Evolutionary conservation across 92 coral and sea anemone species (phyloP).

Genomic region (Siderastrea radians): DNA sequence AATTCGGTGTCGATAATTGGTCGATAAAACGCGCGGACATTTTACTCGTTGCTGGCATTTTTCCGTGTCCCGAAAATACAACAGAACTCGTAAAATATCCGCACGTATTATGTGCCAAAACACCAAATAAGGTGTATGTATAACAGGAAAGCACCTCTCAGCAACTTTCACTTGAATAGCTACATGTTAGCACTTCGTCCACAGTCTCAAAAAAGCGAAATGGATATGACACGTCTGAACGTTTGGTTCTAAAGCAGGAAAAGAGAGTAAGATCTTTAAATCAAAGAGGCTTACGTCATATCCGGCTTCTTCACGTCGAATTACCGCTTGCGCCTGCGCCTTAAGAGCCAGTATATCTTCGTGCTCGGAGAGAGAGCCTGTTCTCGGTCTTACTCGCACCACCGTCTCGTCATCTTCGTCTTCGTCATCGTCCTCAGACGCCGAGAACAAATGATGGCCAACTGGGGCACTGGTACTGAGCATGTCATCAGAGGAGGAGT

Average conservation of each 20-base stretch:
- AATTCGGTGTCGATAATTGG: too few species aligned
- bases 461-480: conserved; percentile 80
- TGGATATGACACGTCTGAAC: neutral
- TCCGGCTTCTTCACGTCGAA: conserved; percentile 89
- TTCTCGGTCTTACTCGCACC: conserved; percentile 83
- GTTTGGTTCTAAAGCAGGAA: neutral
- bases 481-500: conserved; percentile 57
- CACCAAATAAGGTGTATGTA: too few species aligned
- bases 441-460: conserved; percentile 67
- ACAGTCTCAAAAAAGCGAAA: neutral
- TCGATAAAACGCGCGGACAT: too few species aligned
- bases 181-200: neutral
- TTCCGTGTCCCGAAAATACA: too few species aligned
- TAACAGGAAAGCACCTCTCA: too few species aligned
- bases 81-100: too few species aligned
- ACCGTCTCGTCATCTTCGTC: conserved; percentile 81
- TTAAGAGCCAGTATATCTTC: conserved; percentile 86
- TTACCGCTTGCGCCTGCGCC: conserved; percentile 80
- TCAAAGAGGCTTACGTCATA: conserved; percentile 79
- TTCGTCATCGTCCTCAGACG: conserved; percentile 90
- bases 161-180: too few species aligned
- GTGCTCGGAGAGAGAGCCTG: conserved; percentile 99
- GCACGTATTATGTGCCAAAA: too few species aligned
- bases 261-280: neutral
- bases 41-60: too few species aligned